These are phyloP conservation scores for Rhopalosiphum nymphaeae DNA, from an alignment of 2,888 invertebrate species.

Conservation along the genomic window DNA sequence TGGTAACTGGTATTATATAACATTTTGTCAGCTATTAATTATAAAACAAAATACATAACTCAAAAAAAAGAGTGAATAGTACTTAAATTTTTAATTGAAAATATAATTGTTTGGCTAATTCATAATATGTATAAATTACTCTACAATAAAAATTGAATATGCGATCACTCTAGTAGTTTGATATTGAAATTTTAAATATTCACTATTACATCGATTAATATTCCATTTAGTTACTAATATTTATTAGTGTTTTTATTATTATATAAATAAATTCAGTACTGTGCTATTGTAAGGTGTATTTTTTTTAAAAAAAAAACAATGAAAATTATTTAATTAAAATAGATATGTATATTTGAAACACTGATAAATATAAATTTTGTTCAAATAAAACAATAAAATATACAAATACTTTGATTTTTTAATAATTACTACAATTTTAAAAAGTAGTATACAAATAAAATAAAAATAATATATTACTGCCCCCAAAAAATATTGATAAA, in stretches of 20 bases:
- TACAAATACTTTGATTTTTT: conserved; percentile 4
- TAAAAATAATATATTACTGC: background rate
- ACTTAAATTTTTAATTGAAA: background rate
- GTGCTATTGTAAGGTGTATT: background rate
- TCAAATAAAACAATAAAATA: background rate
- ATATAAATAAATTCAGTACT: background rate
- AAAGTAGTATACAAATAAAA: background rate
- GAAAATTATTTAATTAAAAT: conserved; percentile 23
- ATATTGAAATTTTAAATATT: background rate
- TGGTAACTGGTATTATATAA: background rate
- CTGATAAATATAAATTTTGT: background rate
- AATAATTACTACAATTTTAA: background rate
- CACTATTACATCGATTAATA: background rate
- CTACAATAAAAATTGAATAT: background rate
- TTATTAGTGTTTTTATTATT: background rate
- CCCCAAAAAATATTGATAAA: background rate
- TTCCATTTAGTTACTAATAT: background rate
- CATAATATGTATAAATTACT: background rate
- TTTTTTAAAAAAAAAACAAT: background rate
- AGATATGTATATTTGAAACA: background rate
- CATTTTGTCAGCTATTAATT: background rate
- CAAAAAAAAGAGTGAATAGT: background rate
- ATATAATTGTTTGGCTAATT: background rate
- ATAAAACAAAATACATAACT: too few relatives aligned
- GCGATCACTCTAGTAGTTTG: background rate